Evolutionary conservation across 1,140 invertebrate species (phyloP).

Genomic region (Thalassaphorura encarpata): DNA sequence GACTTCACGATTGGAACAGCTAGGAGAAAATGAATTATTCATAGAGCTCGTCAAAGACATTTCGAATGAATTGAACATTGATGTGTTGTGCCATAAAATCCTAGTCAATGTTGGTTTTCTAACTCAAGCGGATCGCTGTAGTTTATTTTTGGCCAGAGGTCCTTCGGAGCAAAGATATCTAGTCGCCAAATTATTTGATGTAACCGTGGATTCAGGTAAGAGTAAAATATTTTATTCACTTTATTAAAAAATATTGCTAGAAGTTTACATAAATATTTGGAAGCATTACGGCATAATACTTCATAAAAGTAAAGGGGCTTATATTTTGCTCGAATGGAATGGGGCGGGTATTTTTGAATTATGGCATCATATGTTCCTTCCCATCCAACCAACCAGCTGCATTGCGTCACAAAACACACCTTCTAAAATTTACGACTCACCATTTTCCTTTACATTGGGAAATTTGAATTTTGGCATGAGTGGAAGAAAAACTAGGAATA

Average conservation of each 20-base stretch:
- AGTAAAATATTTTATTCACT: neutral
- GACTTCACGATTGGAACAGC: slow-evolving; percentile 39
- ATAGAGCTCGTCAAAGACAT: slow-evolving; percentile 90
- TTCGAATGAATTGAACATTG: slow-evolving; percentile 84
- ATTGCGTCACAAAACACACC: too few relatives aligned
- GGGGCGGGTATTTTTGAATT: too few relatives aligned
- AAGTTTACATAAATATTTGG: neutral
- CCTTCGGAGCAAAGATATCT: slow-evolving; percentile 61
- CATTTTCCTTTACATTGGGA: too few relatives aligned
- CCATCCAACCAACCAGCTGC: too few relatives aligned
- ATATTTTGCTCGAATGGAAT: neutral
- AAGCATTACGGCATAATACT: too few relatives aligned
- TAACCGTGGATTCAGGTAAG: slow-evolving; percentile 64
- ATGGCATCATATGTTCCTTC: too few relatives aligned
- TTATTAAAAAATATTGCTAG: neutral
- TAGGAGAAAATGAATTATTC: slow-evolving; percentile 71
- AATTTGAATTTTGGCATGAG: too few relatives aligned
- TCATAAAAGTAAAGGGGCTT: neutral
- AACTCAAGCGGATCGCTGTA: slow-evolving; percentile 75
- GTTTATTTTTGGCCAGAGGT: slow-evolving; percentile 75
- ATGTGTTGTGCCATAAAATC: slow-evolving; percentile 87
- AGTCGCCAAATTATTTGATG: slow-evolving; percentile 83
- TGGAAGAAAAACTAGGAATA: too few relatives aligned
- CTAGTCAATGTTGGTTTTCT: slow-evolving; percentile 79
- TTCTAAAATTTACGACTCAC: too few relatives aligned